phyloP scores from a whole-genome alignment of 2,797 vertebrate species.

The Orestias chungarensis region DNA sequence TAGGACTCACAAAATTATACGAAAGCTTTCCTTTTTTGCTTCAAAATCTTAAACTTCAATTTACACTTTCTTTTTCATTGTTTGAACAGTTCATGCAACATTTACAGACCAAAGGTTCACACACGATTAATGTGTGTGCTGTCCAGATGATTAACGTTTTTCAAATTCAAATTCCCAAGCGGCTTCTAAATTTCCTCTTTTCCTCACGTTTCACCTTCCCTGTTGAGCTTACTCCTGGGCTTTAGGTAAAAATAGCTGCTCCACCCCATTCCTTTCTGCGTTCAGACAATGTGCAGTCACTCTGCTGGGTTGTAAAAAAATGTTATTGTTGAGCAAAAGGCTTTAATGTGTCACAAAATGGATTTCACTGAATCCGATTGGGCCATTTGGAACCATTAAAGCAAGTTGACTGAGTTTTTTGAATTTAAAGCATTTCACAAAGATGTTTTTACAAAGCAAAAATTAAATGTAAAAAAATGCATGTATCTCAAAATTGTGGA shows the following conservation, averaged over 20 bases:
- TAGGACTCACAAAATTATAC: conserved; percentile 34
- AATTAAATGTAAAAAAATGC: not conserved
- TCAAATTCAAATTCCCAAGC: conserved; percentile 73
- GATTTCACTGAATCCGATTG: not conserved
- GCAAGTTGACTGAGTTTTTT: not conserved
- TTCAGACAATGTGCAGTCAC: conserved; percentile 49
- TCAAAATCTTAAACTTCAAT: conserved; percentile 27
- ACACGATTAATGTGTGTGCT: conserved; percentile 81
- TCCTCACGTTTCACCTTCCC: conserved; percentile 71
- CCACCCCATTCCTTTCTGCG: conserved; percentile 61
- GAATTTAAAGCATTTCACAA: conserved; percentile 7
- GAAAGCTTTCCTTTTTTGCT: conserved; percentile 34
- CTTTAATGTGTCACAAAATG: conserved; percentile 27
- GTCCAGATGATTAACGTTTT: conserved; percentile 82
- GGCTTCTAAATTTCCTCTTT: conserved; percentile 69
- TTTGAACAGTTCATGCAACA: conserved; percentile 63
- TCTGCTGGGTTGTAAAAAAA: conserved; percentile 47
- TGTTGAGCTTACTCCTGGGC: conserved; percentile 69
- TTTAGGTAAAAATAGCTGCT: conserved; percentile 77
- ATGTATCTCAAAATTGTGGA: not conserved
- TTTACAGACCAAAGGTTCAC: conserved; percentile 76
- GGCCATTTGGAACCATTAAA: not conserved
- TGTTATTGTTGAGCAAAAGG: conserved; percentile 42
- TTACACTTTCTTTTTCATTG: conserved; percentile 41
- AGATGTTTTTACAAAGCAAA: not conserved